Evolutionary conservation across 2,797 vertebrate species (phyloP).

Genomic region (Acanthis flammea): DNA sequence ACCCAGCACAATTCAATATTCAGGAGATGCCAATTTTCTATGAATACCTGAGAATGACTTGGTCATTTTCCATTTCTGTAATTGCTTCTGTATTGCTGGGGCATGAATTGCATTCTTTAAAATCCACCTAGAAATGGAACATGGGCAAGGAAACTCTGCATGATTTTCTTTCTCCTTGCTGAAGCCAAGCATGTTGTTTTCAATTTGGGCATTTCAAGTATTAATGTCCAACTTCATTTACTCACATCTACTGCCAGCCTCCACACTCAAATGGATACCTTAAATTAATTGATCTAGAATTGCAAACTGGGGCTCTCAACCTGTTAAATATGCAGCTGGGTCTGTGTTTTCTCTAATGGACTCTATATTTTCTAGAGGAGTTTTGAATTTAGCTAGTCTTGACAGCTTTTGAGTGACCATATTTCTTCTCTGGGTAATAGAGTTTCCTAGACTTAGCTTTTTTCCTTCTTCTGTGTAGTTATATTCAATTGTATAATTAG

Average conservation of each 20-base stretch:
- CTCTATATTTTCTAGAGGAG: not conserved
- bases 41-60: constrained; percentile 67
- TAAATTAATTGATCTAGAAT: constrained; percentile 18
- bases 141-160: not conserved
- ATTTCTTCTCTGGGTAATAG: not conserved
- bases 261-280: not conserved
- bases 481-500: not conserved
- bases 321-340: not conserved
- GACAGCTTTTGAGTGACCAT: not conserved
- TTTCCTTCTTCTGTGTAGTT: not conserved
- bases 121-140: not conserved
- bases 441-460: not conserved
- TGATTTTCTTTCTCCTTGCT: not conserved
- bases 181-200: not conserved
- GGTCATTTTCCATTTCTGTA: constrained; percentile 61
- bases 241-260: not conserved
- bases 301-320: not conserved
- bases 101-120: constrained; percentile 46
- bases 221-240: not conserved
- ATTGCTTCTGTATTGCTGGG: constrained; percentile 50
- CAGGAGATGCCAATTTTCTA: constrained; percentile 65
- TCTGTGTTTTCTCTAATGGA: constrained; percentile 5
- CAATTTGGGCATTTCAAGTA: not conserved
- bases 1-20: constrained; percentile 34
- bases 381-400: not conserved